A percentile compares a stretch with the other conserved stretches of the same genome.
These are phyloP conservation scores for Conops quadrifasciatus DNA, from an alignment of 2,888 invertebrate genomes.

Conservation along the genomic window DNA sequence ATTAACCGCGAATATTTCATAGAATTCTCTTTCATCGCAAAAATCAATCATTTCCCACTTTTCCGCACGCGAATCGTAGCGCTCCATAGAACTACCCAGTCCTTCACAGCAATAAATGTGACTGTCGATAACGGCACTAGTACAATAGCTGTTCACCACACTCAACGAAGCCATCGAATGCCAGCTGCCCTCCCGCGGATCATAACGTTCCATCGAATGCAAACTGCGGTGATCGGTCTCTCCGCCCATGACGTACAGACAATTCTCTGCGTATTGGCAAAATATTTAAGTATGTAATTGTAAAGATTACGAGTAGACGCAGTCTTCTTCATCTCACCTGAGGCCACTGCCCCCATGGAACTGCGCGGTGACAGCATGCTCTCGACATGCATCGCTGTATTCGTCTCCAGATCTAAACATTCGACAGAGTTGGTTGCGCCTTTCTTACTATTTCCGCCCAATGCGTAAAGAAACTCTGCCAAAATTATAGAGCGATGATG, in stretches of 20 bases:
- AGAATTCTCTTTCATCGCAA: conserved; percentile 53
- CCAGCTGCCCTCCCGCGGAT: conserved; percentile 52
- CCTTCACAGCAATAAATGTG: conserved; percentile 55
- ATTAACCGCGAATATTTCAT: conserved; percentile 52
- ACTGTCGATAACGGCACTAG: conserved; percentile 49
- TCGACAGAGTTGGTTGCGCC: conserved; percentile 51
- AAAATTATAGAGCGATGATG: conserved; percentile 54
- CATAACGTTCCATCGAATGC: conserved; percentile 52
- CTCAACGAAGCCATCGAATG: conserved; percentile 48
- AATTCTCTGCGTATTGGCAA: conserved; percentile 41
- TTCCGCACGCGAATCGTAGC: conserved; percentile 50
- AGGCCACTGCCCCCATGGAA: conserved; percentile 54
- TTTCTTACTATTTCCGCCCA: conserved; percentile 51
- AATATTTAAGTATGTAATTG: no score
- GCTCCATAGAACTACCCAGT: conserved; percentile 54
- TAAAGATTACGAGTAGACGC: neutral
- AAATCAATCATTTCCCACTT: conserved; percentile 55
- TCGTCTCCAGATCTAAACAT: conserved; percentile 50
- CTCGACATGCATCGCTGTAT: conserved; percentile 47
- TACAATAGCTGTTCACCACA: conserved; percentile 54
- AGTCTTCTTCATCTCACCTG: conserved; percentile 40
- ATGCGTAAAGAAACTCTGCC: conserved; percentile 50
- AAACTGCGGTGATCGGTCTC: conserved; percentile 52
- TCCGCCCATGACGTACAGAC: conserved; percentile 55
- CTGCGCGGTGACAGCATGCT: conserved; percentile 52